Conservation (phyloP, 2,888 invertebrate genomes). For the Caradrina kadenii region DNA sequence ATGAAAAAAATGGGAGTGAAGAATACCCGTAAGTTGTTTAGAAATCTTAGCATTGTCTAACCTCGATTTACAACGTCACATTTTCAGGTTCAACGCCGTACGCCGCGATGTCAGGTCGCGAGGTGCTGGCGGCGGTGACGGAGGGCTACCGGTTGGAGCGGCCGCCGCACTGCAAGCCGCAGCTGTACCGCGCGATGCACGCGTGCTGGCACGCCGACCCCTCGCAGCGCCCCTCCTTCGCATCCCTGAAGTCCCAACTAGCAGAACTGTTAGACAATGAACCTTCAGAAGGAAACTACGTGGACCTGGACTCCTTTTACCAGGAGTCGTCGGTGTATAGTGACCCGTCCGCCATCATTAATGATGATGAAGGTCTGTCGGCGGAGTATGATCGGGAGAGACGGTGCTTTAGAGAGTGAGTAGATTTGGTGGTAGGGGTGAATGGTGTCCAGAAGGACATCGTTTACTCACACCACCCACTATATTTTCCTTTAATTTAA, state of each 20-base stretch:
- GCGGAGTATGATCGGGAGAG: constrained; percentile 87
- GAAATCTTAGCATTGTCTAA: background rate
- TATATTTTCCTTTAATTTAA: no score
- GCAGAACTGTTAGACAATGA: constrained; percentile 91
- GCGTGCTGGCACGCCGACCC: constrained; percentile 93
- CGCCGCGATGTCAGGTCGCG: constrained; percentile 95
- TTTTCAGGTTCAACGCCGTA: constrained; percentile 95
- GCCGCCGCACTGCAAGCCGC: constrained; percentile 94
- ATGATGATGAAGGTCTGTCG: constrained; percentile 87
- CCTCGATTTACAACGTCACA: background rate
- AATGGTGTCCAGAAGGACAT: background rate
- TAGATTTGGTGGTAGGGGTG: constrained; percentile 21
- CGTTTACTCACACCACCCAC: constrained; percentile 10
- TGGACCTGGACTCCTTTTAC: constrained; percentile 93
- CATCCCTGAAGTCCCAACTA: constrained; percentile 90
- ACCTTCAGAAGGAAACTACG: constrained; percentile 92
- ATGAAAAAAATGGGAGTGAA: no score
- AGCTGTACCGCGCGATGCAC: constrained; percentile 87
- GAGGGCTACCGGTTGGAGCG: constrained; percentile 94
- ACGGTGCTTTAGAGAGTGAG: constrained; percentile 86
- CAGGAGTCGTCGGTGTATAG: constrained; percentile 91
- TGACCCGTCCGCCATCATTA: constrained; percentile 88
- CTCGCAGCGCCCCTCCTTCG: constrained; percentile 93
- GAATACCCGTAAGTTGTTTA: no score
- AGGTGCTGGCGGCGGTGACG: constrained; percentile 95